These are phyloP conservation scores for Caenorhabditis briggsae DNA, from an alignment of 1,140 invertebrate genomes.

Conservation along the genomic window DNA sequence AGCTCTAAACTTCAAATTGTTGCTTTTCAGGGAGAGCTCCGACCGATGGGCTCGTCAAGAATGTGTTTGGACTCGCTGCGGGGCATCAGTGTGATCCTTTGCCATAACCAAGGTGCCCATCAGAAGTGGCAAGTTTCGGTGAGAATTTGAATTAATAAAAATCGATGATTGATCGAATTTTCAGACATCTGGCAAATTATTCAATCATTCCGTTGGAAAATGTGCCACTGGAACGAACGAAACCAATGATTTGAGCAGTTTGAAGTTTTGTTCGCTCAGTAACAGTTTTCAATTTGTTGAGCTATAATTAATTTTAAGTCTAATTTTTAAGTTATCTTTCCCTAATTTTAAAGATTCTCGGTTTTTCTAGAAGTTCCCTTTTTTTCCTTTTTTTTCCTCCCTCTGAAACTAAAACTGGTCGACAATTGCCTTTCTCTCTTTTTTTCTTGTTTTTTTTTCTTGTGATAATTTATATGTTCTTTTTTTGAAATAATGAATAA, in stretches of 20 bases:
- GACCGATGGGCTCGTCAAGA: slow-evolving; percentile 66
- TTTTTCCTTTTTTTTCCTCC: background rate
- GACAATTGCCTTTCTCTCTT: slow-evolving; percentile 32
- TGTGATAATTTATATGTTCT: background rate
- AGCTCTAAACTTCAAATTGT: background rate
- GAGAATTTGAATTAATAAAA: background rate
- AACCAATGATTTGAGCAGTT: background rate
- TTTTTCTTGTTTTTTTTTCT: background rate
- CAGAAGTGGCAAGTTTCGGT: slow-evolving; percentile 68
- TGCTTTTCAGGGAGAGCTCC: slow-evolving; percentile 58
- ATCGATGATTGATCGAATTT: background rate
- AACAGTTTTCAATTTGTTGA: slow-evolving; percentile 58
- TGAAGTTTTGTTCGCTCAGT: slow-evolving; percentile 63
- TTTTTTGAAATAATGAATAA: too few species aligned
- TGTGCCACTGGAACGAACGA: slow-evolving; percentile 53
- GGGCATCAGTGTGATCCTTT: slow-evolving; percentile 64
- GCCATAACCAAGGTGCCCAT: slow-evolving; percentile 63
- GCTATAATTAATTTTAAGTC: background rate
- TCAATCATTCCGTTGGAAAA: slow-evolving; percentile 50
- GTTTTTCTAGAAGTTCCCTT: background rate
- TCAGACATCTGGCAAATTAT: slow-evolving; percentile 61
- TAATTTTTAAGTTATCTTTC: too few species aligned
- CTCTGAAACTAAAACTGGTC: slow-evolving; percentile 44
- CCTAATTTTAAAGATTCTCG: background rate
- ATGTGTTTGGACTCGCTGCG: slow-evolving; percentile 65